phyloP scores from a whole-genome alignment of 35 echinoderm and acorn worm species.

The Lytechinus variegatus region DNA sequence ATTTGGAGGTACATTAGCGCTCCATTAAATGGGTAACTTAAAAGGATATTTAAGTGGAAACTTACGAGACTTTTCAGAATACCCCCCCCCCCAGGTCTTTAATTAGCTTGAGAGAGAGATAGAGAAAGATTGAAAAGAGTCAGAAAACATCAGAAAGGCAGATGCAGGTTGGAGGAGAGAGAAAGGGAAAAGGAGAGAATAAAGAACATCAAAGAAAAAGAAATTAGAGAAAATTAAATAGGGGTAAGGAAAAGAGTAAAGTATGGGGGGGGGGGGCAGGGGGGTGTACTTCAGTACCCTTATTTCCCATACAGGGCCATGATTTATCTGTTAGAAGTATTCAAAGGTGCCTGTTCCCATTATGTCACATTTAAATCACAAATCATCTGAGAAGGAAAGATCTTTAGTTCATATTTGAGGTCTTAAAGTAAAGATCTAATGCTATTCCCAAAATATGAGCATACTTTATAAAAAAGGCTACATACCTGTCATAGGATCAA shows the following conservation, averaged over 20 bases:
- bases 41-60: too few species aligned
- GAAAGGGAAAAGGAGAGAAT: not conserved
- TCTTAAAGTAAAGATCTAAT: not conserved
- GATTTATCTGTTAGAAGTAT: too few species aligned
- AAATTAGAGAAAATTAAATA: not conserved
- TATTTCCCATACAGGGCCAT: not conserved
- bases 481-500: slow-evolving; percentile 59
- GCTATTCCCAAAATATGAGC: not conserved
- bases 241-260: not conserved
- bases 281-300: not conserved
- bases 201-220: not conserved
- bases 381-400: not conserved
- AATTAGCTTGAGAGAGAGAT: not conserved
- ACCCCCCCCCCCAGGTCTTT: too few species aligned
- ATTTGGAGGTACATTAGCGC: too few species aligned
- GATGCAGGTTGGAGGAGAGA: not conserved
- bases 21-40: too few species aligned
- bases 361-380: too few species aligned
- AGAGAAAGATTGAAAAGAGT: not conserved
- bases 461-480: not conserved
- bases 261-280: not conserved
- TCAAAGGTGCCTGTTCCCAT: too few species aligned
- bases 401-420: not conserved
- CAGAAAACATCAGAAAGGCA: not conserved
- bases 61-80: too few species aligned